Percentiles rank a stretch among this genome's conserved stretches.
These are phyloP conservation scores for Serilophus lunatus DNA, from an alignment of 2,113 vertebrate species.

Conservation along the genomic window DNA sequence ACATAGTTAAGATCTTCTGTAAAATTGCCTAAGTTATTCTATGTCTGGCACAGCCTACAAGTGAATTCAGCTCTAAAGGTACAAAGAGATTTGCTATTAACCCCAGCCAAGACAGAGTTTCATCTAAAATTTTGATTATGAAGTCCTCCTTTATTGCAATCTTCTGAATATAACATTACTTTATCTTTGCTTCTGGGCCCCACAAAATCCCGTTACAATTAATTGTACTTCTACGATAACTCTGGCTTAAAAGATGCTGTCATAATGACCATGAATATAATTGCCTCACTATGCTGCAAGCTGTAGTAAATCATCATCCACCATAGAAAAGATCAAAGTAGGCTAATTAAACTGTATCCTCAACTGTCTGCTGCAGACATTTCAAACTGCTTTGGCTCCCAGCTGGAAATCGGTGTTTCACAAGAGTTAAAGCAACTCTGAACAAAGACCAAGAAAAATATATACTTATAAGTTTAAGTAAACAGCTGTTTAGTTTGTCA, in stretches of 20 bases:
- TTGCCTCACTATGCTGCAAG: conserved; percentile 50
- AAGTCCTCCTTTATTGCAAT: conserved; percentile 12
- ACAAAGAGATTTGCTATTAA: not conserved
- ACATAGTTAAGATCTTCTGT: not conserved
- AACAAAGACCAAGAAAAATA: conserved; percentile 56
- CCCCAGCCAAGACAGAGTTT: not conserved
- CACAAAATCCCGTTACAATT: conserved; percentile 58
- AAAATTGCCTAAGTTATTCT: not conserved
- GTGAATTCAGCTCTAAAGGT: not conserved
- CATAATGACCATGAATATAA: conserved; percentile 58
- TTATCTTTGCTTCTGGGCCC: conserved; percentile 33
- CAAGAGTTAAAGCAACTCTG: conserved; percentile 43
- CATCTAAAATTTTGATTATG: not conserved
- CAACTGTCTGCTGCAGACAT: conserved; percentile 57
- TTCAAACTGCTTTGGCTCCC: conserved; percentile 54
- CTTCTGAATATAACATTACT: conserved; percentile 23
- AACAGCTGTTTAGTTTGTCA: conserved; percentile 37
- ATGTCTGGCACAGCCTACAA: not conserved
- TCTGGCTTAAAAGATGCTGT: conserved; percentile 40
- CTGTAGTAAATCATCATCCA: conserved; percentile 63
- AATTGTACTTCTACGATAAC: conserved; percentile 23
- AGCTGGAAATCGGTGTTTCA: conserved; percentile 56
- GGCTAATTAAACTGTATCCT: conserved; percentile 61
- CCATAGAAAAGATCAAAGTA: conserved; percentile 56
- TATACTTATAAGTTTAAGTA: conserved; percentile 47